Percentiles rank a stretch among this genome's conserved stretches.
These are phyloP conservation scores for Synanthedon tipuliformis DNA, from an alignment of 2,888 invertebrate genomes.

Conservation along the genomic window DNA sequence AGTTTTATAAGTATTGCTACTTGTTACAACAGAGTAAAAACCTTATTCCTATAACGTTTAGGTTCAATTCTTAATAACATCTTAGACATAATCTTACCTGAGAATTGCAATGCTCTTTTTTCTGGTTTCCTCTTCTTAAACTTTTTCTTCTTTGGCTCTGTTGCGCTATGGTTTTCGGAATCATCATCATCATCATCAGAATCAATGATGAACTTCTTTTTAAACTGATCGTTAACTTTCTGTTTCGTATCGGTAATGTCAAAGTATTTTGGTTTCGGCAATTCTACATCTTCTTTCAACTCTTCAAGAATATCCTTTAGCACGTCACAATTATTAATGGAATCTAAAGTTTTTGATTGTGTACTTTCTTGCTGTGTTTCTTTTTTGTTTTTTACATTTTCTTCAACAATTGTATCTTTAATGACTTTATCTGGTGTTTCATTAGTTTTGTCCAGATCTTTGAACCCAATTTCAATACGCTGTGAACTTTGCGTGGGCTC, in stretches of 20 bases:
- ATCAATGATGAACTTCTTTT: conserved; percentile 51
- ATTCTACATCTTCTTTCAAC: conserved; percentile 34
- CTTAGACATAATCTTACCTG: conserved; percentile 28
- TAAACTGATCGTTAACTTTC: conserved; percentile 17
- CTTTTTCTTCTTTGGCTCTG: conserved; percentile 39
- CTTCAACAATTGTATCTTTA: conserved; percentile 1
- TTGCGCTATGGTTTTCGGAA: conserved; percentile 10
- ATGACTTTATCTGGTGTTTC: conserved; percentile 9
- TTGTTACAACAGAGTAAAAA: no score
- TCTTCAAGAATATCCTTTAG: conserved; percentile 50
- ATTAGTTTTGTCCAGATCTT: background rate
- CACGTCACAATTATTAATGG: conserved; percentile 11
- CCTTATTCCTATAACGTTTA: no score
- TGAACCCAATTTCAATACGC: no score
- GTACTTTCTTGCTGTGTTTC: conserved; percentile 3
- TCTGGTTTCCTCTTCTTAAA: conserved; percentile 40
- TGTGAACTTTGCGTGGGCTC: no score
- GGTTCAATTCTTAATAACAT: background rate
- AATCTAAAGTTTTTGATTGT: conserved; percentile 8
- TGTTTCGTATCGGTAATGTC: conserved; percentile 7
- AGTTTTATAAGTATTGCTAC: no score
- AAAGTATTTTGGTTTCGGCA: conserved; percentile 37
- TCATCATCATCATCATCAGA: conserved; percentile 40
- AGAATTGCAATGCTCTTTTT: conserved; percentile 49
- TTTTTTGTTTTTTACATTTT: conserved; percentile 2